These are phyloP conservation scores for Myxocyprinus asiaticus DNA, from an alignment of 2,113 vertebrate species.

Conservation along the genomic window DNA sequence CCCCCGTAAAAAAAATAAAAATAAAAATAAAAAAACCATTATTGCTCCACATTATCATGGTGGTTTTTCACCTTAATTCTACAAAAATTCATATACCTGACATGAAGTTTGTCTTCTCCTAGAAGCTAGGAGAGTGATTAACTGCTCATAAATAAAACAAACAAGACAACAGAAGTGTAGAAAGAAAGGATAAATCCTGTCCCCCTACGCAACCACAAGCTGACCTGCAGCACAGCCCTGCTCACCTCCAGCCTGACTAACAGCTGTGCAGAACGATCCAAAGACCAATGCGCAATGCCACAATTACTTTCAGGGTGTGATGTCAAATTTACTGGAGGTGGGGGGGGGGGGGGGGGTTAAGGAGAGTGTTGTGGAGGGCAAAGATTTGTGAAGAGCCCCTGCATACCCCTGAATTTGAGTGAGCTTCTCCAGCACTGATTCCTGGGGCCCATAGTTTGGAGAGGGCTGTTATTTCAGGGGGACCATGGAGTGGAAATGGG, in stretches of 20 bases:
- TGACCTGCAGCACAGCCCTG: conserved; percentile 79
- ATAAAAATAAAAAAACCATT: conserved; percentile 76
- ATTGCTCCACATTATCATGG: conserved; percentile 78
- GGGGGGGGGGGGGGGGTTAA: conserved; percentile 30
- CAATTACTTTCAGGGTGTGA: conserved; percentile 62
- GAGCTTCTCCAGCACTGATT: conserved; percentile 53
- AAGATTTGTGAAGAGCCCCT: background rate
- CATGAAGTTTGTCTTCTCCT: conserved; percentile 22
- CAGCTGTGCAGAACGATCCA: conserved; percentile 20
- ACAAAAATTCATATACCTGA: conserved; percentile 77
- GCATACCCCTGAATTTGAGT: conserved; percentile 14
- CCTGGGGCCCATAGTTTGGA: conserved; percentile 42
- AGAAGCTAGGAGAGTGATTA: conserved; percentile 36
- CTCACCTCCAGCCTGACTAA: conserved; percentile 56
- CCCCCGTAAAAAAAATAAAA: conserved; percentile 62
- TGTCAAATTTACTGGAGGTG: conserved; percentile 39
- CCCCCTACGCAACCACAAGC: conserved; percentile 69
- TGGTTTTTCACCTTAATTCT: conserved; percentile 69
- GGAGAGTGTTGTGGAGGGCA: conserved; percentile 14
- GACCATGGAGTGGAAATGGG: background rate
- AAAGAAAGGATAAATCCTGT: conserved; percentile 63
- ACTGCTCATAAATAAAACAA: conserved; percentile 36
- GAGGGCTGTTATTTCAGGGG: conserved; percentile 21
- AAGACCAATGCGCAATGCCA: conserved; percentile 42
- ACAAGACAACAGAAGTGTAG: conserved; percentile 58